Evolutionary conservation across 2,113 vertebrate species (phyloP), one percentile per base, ranked within the genome.

Genomic region (Sinocyclocheilus anophthalmus): DNA sequence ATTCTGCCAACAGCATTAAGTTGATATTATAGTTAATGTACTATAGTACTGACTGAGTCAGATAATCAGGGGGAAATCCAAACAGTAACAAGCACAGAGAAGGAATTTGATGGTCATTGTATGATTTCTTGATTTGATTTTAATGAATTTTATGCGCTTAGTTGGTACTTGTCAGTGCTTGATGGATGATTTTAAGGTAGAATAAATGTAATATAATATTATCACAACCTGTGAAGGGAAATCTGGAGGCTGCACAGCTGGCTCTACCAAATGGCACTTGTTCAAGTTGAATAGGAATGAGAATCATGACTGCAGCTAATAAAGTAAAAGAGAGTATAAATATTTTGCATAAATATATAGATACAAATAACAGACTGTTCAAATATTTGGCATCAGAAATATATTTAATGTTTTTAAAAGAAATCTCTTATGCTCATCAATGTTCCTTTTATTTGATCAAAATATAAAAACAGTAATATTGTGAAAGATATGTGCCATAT

Each of bases 61-160:
- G 61, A 26, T 26, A 30, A 4, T 37, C 67, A 20, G 37, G 33
- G 20, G 9, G 11, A 72, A 11, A 42, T 22, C 0, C 4, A 42
- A 72, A 72, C 3, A 39, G 22, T 5, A 11, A 84, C 48, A 39
- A 70, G 33, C 18, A 42, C 53, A 61, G 10, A 30, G 22, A 78
- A 79, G 11, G 4, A 30, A 76, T 76, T 76, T 24, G 22, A 76
- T 50, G 11, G 4, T 61, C 12, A 61, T 39, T 24, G 33, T 39
- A 13, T 76, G 26, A 20, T 59, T 78, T 81, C 37, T 42, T 81
- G 78, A 65, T 65, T 24, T 81, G 37, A 65, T 39, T 77, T 77
- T 18, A 77, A 53, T 33, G 3, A 10, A 26, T 55, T 53, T 55
- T 55, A 75, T 48, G 24, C 2, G 14, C 0, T 33, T 55, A 55